Conservation (phyloP, 2,888 invertebrate species). For the Rhabditoides inermis region DNA sequence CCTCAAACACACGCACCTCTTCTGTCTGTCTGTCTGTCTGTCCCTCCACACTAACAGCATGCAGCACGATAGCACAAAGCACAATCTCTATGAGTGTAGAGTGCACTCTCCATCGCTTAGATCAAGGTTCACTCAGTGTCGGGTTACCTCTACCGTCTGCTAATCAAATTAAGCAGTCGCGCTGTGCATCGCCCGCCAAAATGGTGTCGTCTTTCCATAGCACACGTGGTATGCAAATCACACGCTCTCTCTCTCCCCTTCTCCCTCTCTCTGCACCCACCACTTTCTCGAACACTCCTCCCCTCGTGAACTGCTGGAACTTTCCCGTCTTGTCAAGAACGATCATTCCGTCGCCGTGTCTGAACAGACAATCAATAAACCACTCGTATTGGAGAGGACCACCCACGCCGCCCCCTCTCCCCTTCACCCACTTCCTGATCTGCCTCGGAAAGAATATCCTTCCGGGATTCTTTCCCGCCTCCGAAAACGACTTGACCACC, state of each 20-base stretch:
- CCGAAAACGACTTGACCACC: slow-evolving; percentile 20
- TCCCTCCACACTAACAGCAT: neutral
- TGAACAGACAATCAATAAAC: slow-evolving; percentile 9
- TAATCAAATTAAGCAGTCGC: too few species aligned
- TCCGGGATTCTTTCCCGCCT: slow-evolving; percentile 34
- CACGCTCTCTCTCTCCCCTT: neutral
- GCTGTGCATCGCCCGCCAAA: too few species aligned
- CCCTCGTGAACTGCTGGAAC: slow-evolving; percentile 29
- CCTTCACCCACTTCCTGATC: slow-evolving; percentile 22
- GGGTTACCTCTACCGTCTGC: too few species aligned
- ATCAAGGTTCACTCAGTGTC: too few species aligned
- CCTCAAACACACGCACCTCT: slow-evolving; percentile 10
- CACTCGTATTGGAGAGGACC: neutral
- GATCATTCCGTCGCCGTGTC: slow-evolving; percentile 27
- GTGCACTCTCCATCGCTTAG: neutral
- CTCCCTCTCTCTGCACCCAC: neutral
- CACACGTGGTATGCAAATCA: neutral
- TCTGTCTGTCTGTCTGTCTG: neutral
- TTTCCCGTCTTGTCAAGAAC: slow-evolving; percentile 44
- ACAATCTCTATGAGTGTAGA: too few species aligned
- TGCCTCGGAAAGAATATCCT: slow-evolving; percentile 42
- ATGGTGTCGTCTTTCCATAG: too few species aligned
- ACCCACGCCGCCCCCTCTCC: neutral
- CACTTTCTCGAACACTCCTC: slow-evolving; percentile 16
- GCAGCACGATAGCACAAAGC: too few species aligned